Conservation (phyloP, 2,113 vertebrate genomes). For the Pseudopodoces humilis region DNA sequence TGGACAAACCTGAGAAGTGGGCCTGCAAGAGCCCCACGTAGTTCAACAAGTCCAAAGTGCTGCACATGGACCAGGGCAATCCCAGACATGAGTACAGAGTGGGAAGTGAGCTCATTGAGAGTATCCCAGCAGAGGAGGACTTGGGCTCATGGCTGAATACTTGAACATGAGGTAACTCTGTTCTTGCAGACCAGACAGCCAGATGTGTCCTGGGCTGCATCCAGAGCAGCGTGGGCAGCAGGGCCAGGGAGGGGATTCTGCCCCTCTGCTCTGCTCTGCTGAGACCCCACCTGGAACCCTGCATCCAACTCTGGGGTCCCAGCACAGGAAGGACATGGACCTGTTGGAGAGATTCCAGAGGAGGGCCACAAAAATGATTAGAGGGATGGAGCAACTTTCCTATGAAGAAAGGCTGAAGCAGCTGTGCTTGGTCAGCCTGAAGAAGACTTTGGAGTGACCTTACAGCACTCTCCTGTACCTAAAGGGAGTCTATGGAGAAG, state of each 20-base stretch:
- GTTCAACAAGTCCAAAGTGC: not conserved
- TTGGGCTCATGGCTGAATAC: not conserved
- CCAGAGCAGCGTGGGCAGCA: not conserved
- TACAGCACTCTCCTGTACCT: not conserved
- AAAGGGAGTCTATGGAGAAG: not conserved
- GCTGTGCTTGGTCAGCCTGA: not conserved
- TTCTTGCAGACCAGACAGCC: not conserved
- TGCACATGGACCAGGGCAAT: not conserved
- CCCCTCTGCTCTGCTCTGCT: not conserved
- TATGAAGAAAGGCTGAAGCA: not conserved
- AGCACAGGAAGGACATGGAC: not conserved
- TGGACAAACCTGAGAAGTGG: not conserved
- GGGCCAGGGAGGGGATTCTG: not conserved
- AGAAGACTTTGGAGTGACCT: not conserved
- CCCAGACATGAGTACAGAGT: not conserved
- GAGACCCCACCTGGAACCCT: not conserved
- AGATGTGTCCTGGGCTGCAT: rapidly evolving
- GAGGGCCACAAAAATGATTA: not conserved
- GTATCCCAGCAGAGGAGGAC: rapidly evolving
- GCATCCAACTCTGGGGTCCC: not conserved
- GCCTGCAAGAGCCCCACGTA: not conserved
- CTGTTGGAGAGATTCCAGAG: not conserved
- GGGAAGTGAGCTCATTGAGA: not conserved
- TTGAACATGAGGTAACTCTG: not conserved
- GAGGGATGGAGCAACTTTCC: not conserved